Evolutionary conservation across 1,140 invertebrate genomes (phyloP), one percentile per base, ranked within the genome.

Genomic region (Scylla paramamosain): DNA sequence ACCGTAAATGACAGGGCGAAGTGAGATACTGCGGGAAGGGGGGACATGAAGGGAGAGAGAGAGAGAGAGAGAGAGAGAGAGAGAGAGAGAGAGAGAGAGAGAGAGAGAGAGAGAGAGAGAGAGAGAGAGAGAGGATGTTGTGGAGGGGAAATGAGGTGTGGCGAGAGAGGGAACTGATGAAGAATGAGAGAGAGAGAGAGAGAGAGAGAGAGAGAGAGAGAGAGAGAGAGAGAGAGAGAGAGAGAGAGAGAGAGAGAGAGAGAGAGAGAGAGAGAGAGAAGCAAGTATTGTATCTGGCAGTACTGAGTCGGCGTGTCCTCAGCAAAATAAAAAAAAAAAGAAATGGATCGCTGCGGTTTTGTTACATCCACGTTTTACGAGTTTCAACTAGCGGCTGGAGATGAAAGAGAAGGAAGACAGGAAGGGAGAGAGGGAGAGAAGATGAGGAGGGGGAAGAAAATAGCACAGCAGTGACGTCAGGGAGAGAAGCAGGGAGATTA

Each of bases 1-100:
- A 92, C 94, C 87, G 94, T 95, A 95, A 95, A 92, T 95, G 94
- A 95, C 94, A 95, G 48, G 83, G 83, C 46, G 31, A 52, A 95
- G 90, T 95, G 94, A 95, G 94, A 95, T 95, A 95, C 77, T 95
- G 90, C 67, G 94, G 48, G n/a, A 45, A 88, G 84, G 93, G 93
- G 52, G 45, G 83, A 16, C 29, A 20, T 59, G 59, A 39, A 82
- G 28, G 25, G 67, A 39, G 92, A 84, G 39, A 32, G 25, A 28
- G 32, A 84, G 32, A 28, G 29, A 39, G 32, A 84, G 45, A 12
- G 31, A 31, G 25, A 45, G 39, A 31, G 45, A n/a, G n/a, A 29
- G 67, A 20, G 59, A n/a, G 91, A 82, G 28, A 39, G 67, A 39
- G 92, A 84, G 39, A 32, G 25, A 28, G 32, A 84, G 32, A 28